These are phyloP conservation scores for Nemotelus pantherinus DNA, from an alignment of 2,888 invertebrate genomes.

Conservation along the genomic window DNA sequence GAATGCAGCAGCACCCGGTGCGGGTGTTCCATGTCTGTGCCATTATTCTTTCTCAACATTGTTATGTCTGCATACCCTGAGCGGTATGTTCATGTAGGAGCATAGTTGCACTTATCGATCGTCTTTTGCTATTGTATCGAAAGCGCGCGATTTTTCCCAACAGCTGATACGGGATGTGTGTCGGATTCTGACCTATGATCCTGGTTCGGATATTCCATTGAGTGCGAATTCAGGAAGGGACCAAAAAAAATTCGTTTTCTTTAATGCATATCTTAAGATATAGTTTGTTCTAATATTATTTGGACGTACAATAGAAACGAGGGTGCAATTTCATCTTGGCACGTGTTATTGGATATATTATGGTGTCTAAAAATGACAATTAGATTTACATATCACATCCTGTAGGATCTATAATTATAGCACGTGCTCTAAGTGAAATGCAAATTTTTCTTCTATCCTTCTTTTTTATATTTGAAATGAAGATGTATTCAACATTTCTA, in stretches of 20 bases:
- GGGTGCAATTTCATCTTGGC: neutral
- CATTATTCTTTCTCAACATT: neutral
- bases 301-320: too few relatives aligned
- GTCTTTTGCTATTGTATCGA: conserved; percentile 10
- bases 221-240: neutral
- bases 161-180: conserved; percentile 15
- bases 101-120: too few relatives aligned
- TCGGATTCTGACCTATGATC: neutral
- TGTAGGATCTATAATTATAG: neutral
- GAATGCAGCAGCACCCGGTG: conserved; percentile 40
- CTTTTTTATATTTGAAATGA: too few relatives aligned
- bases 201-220: neutral
- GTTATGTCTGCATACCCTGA: neutral
- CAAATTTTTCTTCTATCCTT: neutral
- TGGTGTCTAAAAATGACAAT: neutral
- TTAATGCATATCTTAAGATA: too few relatives aligned
- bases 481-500: too few relatives aligned
- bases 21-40: conserved; percentile 25
- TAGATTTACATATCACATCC: neutral
- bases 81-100: too few relatives aligned
- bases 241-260: too few relatives aligned
- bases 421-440: neutral
- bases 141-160: conserved; percentile 32
- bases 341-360: conserved; percentile 2
- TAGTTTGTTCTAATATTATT: too few relatives aligned